phyloP scores from a whole-genome alignment of 1,140 invertebrate species.

The Hyphantria cunea region DNA sequence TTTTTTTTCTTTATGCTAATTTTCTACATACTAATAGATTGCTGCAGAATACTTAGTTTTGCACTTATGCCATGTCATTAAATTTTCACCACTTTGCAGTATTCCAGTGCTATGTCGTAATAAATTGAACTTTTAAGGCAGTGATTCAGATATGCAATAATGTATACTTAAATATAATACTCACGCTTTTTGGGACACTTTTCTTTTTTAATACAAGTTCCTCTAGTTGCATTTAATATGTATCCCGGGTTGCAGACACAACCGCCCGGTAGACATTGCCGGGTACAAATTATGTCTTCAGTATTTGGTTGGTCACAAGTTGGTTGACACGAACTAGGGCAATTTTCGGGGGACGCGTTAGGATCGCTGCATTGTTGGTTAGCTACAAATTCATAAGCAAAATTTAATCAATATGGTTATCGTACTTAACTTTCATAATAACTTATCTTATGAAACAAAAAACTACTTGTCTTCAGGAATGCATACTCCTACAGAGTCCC shows the following conservation, averaged over 20 bases:
- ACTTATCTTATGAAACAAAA: too few relatives aligned
- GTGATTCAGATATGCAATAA: not conserved
- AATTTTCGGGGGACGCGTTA: conserved; percentile 36
- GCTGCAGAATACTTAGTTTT: too few relatives aligned
- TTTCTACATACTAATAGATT: too few relatives aligned
- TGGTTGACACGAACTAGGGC: conserved; percentile 29
- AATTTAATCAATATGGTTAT: too few relatives aligned
- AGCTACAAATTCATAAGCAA: too few relatives aligned
- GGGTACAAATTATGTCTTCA: not conserved
- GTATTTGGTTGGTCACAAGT: not conserved
- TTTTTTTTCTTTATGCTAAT: not conserved
- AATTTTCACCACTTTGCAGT: too few relatives aligned
- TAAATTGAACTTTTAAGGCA: too few relatives aligned
- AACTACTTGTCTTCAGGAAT: too few relatives aligned
- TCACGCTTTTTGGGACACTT: not conserved
- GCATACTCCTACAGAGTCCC: too few relatives aligned
- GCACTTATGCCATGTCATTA: too few relatives aligned
- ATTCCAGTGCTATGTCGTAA: too few relatives aligned
- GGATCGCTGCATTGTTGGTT: conserved; percentile 25
- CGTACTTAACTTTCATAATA: too few relatives aligned
- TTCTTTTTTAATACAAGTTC: not conserved
- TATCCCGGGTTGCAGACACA: not conserved
- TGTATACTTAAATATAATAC: not conserved
- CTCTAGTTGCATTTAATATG: not conserved
- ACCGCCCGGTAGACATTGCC: not conserved